Percentiles rank a stretch among this genome's conserved stretches.
Evolutionary conservation across 2,113 vertebrate species (phyloP).

Genomic region (Grammomys dolichurus): DNA sequence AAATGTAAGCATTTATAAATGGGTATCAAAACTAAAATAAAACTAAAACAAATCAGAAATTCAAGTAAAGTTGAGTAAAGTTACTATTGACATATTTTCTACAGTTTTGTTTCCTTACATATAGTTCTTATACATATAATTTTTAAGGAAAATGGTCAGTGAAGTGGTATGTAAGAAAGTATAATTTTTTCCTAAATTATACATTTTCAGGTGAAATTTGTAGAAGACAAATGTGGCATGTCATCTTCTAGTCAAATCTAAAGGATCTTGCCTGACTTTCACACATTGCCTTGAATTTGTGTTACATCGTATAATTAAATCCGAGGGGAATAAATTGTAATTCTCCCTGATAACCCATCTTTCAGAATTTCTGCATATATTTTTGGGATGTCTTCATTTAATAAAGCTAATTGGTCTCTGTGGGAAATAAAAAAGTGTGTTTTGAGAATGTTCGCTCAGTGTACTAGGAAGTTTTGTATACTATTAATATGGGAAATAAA

Average conservation of each 20-base stretch:
- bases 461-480: neutral
- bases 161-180: neutral
- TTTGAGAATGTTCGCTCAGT: slow-evolving; percentile 67
- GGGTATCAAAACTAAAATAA: neutral
- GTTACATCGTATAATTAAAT: slow-evolving; percentile 57
- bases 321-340: slow-evolving; percentile 72
- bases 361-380: slow-evolving; percentile 73
- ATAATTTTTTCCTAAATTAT: slow-evolving; percentile 41
- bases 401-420: slow-evolving; percentile 82
- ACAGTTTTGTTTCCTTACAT: neutral
- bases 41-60: slow-evolving; percentile 7
- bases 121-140: neutral
- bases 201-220: slow-evolving; percentile 44
- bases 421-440: slow-evolving; percentile 75
- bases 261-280: slow-evolving; percentile 2
- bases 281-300: neutral
- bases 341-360: slow-evolving; percentile 73
- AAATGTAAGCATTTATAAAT: neutral
- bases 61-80: neutral
- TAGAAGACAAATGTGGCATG: neutral
- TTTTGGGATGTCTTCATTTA: slow-evolving; percentile 63
- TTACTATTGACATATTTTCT: neutral
- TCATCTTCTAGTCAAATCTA: slow-evolving; percentile 56
- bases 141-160: neutral
- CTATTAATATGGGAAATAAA: slow-evolving; percentile 53